Evolutionary conservation across 2,113 vertebrate genomes (phyloP), one percentile per base, ranked within the genome.

Genomic region (Sylvilagus bachmani): DNA sequence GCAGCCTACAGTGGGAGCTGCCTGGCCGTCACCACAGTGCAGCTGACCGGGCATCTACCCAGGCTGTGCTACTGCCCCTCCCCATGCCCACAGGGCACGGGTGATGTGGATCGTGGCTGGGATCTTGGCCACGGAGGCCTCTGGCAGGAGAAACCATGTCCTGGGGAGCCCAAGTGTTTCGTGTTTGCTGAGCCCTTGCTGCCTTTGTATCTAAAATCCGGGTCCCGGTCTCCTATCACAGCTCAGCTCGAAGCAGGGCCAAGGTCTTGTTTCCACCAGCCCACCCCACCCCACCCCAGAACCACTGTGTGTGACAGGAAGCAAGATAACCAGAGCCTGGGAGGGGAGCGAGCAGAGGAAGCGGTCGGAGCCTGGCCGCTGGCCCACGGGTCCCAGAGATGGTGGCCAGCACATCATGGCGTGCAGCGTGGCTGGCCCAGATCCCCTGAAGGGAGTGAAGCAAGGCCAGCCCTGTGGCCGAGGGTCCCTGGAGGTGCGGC

Each of bases 141-240:
- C 55, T 66, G 33, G 81, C 29, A 25, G 58, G 29, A n/a, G 29
- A 61, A 38, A 67, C 53, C 29, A 14, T 5, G 27, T 36, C 38
- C 29, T 27, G 4, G 33, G 58, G 5, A 66, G 10, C 62, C 1
- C 25, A 51, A 17, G 17, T 0, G 5, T 1, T 10, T 33, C 82
- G 69, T 44, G 11, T 27, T 6, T 10, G 19, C 16, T 19, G 55
- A 29, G 12, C 24, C 25, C 2, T 29, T 8, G 6, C 10, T 11
- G n/a, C 44, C 0, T 0, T 4, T 0, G 0, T 2, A 9, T 44
- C 33, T 24, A 22, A 9, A 61, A 61, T 51, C 31, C 21, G 2
- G 0, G 10, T n/a, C 67, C 49, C 2, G 7, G 44, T 5, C 29
- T 19, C 10, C 0, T 4, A 1, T 3, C 9, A 25, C 36, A 49